Percentiles rank a stretch among this genome's conserved stretches.
phyloP scores from a whole-genome alignment of 1,140 invertebrate species.

The Neotoxoptera formosana region DNA sequence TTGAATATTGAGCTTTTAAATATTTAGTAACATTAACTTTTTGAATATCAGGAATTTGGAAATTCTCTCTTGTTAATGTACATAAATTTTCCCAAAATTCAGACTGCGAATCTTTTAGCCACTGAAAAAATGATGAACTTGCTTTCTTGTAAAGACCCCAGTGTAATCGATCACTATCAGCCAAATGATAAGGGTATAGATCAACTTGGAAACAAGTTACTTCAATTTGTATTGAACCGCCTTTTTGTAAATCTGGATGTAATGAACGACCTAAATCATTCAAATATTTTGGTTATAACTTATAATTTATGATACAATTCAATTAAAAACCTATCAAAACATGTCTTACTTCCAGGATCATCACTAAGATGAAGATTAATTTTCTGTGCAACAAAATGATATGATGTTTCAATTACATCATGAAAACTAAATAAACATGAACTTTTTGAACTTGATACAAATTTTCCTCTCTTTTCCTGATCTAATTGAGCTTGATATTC shows the following conservation, averaged over 20 bases:
- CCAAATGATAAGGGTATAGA: constrained; percentile 96
- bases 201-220: constrained; percentile 90
- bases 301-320: neutral
- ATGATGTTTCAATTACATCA: constrained; percentile 97
- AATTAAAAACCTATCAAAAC: neutral
- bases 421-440: constrained; percentile 83
- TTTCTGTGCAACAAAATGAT: constrained; percentile 92
- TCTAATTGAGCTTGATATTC: constrained; percentile 80
- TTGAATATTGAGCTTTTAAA: constrained; percentile 72
- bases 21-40: constrained; percentile 46
- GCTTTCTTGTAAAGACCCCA: constrained; percentile 81
- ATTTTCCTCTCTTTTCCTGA: constrained; percentile 69
- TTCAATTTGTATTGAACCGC: constrained; percentile 93
- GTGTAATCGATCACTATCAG: constrained; percentile 82
- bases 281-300: constrained; percentile 11
- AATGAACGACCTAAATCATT: constrained; percentile 73
- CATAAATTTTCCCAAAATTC: constrained; percentile 68
- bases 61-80: constrained; percentile 56
- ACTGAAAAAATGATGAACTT: constrained; percentile 74
- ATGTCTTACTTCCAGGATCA: constrained; percentile 81
- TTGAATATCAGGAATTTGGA: constrained; percentile 43
- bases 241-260: constrained; percentile 84
- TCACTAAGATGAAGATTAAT: constrained; percentile 98
- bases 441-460: constrained; percentile 65
- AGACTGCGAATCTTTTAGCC: constrained; percentile 76